Base-by-base conservation (phyloP, 2,113 vertebrate genomes). In the Sinocyclocheilus rhinocerous region DNA sequence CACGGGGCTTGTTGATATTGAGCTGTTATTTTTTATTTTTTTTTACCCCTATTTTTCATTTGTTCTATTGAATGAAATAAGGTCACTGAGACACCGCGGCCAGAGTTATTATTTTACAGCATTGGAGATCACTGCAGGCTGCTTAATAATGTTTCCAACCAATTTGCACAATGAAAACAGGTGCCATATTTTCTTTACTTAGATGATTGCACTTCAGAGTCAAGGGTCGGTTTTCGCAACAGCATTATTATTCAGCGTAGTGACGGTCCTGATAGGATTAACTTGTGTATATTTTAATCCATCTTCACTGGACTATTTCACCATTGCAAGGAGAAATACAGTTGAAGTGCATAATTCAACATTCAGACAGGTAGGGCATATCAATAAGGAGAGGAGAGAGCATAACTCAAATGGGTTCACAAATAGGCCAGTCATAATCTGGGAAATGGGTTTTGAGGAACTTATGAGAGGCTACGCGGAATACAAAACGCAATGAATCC, bases 121-220 rank as follows among this genome's bases (percentile, higher is more conserved):
- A 20, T 16, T 33, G 52, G 57, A 67, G 45, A 84, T 78, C 59
- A 65, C 36, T 50, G 29, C 78, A 52, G 69, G 67, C 48, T 77
- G n/a, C 70, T 48, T 69, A 76, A 81, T 86, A 80, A 24, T 73
- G 78, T 81, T 77, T 81, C 77, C 85, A 81, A 50, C 11, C 85
- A 87, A 84, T 82, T 72, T 85, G 22, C 48, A 42, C 33, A 52
- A 50, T 42, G 67, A 86, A 22, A 67, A 67, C 9, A 12, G 11
- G 4, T 12, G 4, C n/a, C 63, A 4, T 24, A 72, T 84, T 76
- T 59, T 57, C 67, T 15, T 63, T 84, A 70, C 39, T 22, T 65
- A 73, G 13, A 76, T 24, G 77, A 89, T 39, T 48, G 63, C 63
- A 55, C 59, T 67, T 45, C 59, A 85, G 72, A 75, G 76, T 80